These are phyloP conservation scores for Sebastes vulpes DNA, from an alignment of 2,797 vertebrate genomes.

Conservation along the genomic window DNA sequence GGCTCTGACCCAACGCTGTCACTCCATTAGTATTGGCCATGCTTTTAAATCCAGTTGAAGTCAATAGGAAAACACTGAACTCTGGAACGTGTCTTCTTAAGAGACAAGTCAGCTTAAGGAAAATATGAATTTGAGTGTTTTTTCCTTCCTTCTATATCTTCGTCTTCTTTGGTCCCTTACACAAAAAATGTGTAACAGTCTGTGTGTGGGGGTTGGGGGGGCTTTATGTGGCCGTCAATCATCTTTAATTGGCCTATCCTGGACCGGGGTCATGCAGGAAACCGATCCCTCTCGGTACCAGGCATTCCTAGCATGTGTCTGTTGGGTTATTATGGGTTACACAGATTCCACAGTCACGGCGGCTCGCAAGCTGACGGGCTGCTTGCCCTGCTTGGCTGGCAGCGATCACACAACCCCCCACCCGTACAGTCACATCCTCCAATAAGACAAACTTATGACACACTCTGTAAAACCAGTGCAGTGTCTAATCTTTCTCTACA, in stretches of 20 bases:
- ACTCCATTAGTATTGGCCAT: constrained; percentile 54
- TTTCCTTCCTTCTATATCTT: constrained; percentile 15
- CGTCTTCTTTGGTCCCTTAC: constrained; percentile 26
- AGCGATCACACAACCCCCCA: neutral
- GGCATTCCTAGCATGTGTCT: constrained; percentile 79
- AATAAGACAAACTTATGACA: neutral
- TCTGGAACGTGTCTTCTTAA: constrained; percentile 14
- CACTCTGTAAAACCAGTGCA: neutral
- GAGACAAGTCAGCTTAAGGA: constrained; percentile 15
- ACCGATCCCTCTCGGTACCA: constrained; percentile 70
- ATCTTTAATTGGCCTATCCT: constrained; percentile 81
- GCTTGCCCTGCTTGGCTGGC: neutral
- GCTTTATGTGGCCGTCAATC: constrained; percentile 78
- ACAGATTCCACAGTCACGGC: constrained; percentile 39
- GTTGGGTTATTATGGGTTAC: constrained; percentile 73
- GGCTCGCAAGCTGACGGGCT: constrained; percentile 16
- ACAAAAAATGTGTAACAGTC: constrained; percentile 53
- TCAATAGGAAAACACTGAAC: constrained; percentile 36
- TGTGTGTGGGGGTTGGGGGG: neutral
- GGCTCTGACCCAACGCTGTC: constrained; percentile 62
- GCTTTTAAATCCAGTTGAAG: constrained; percentile 56
- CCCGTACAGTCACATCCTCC: neutral
- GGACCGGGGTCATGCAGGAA: constrained; percentile 74
- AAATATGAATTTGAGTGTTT: constrained; percentile 12
- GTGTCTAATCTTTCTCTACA: neutral